Base-by-base conservation (phyloP, 1,140 invertebrate species). In the Pogonomyrmex californicus region DNA sequence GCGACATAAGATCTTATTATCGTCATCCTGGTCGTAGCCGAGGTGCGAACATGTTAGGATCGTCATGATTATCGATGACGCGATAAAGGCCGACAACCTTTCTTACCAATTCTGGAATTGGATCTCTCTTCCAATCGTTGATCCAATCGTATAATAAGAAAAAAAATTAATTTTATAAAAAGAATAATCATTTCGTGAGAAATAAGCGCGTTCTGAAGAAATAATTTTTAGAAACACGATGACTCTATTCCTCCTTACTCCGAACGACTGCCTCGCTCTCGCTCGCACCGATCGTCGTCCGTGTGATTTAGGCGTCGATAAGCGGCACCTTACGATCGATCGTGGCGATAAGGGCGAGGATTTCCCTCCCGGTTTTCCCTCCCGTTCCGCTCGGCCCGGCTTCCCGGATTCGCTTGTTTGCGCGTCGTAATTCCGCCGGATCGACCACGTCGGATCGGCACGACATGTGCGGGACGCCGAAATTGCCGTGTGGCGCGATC, bases 391-490 rank as follows among this genome's bases (percentile, higher is more conserved):
- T 73, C 82, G 51, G 30, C 14, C 6, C 54, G 5, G 76, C 87
- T 89, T 91, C 87, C 68, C 86, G 87, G 91, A 90, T 86, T 71
- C 75, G 86, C 87, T 86, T 76, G 86, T 68, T 81, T 51, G 14
- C 65, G 77, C 56, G 56, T 56, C 33, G 70, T 79, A 68, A 77
- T 81, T 82, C 62, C 76, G 71, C 38, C 70, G 68, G 71, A 47
- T 68, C 71, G 71, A 71, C 17, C 62, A 23, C 23, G 38, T 76
- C 86, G 85, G 88, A 90, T 56, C 78, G 65, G 60, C 93, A 92
- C 92, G 94, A 95, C 94, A 95, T 95, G 94, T 95, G 94, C 93
- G 92, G 92, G 93, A 95, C 91, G 94, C 92, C 92, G 83, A 94
- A 95, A 95, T 94, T 95, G 90, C 93, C 92, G 90, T 92, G 90